Percentiles rank a stretch among this genome's conserved stretches.
Evolutionary conservation across 2,113 vertebrate species (phyloP).

Genomic region (Herpetotheres cachinnans): DNA sequence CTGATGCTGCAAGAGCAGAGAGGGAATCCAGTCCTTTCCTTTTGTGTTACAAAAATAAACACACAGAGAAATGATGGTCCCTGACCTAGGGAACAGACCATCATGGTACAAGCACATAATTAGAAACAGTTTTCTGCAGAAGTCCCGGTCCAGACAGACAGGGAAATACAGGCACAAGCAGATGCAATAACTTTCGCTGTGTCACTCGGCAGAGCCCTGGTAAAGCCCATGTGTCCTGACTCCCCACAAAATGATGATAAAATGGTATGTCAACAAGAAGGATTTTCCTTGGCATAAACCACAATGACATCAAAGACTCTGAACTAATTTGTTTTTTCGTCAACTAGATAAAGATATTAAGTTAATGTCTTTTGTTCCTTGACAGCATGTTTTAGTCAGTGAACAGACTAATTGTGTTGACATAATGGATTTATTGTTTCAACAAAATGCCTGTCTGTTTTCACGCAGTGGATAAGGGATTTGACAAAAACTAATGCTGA

Average conservation of each 20-base stretch:
- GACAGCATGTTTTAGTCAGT: not conserved
- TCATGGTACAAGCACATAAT: not conserved
- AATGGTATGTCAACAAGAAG: not conserved
- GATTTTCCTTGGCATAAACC: not conserved
- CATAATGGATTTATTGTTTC: constrained; percentile 54
- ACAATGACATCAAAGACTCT: not conserved
- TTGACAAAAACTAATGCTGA: not conserved
- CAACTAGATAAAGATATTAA: constrained; percentile 39
- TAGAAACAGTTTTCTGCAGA: not conserved
- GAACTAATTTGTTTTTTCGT: constrained; percentile 32
- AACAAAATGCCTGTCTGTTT: not conserved
- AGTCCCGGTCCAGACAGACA: not conserved
- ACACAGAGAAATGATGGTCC: not conserved
- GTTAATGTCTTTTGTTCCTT: constrained; percentile 38
- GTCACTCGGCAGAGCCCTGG: not conserved
- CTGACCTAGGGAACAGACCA: not conserved
- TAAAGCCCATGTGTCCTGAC: not conserved
- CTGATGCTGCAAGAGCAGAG: not conserved
- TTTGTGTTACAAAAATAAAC: not conserved
- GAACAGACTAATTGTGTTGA: constrained; percentile 57
- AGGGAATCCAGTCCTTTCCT: not conserved
- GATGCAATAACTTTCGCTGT: not conserved
- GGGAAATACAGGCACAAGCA: not conserved
- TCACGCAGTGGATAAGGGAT: not conserved
- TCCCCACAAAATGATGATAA: not conserved